These are phyloP conservation scores for Rhadina sibilatrix DNA, from an alignment of 2,113 vertebrate species.

Conservation along the genomic window DNA sequence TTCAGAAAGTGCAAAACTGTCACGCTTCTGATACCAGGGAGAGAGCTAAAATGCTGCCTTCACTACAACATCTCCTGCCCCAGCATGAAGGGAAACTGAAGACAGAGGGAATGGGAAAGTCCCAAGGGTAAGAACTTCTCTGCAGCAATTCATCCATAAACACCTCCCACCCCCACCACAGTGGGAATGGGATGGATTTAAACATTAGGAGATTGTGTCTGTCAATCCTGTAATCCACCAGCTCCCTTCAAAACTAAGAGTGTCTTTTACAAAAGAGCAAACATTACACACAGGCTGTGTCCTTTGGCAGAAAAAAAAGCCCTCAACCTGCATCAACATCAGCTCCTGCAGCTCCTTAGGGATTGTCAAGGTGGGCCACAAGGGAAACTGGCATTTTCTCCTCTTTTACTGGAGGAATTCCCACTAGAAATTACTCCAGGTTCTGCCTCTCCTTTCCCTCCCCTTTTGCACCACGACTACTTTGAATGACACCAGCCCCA, in stretches of 20 bases:
- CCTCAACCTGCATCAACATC: not conserved
- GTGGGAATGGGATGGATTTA: not conserved
- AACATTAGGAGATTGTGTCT: not conserved
- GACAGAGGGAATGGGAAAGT: not conserved
- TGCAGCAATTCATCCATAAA: not conserved
- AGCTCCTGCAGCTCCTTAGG: not conserved
- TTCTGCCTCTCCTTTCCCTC: not conserved
- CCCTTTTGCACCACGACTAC: not conserved
- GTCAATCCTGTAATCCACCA: not conserved
- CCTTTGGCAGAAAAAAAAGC: not conserved
- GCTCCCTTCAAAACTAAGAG: not conserved
- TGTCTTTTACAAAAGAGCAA: not conserved
- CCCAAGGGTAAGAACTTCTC: not conserved
- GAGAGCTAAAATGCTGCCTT: not conserved
- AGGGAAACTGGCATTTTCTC: not conserved
- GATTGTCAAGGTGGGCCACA: not conserved
- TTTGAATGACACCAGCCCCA: not conserved
- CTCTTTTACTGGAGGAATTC: not conserved
- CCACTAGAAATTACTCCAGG: fast-evolving
- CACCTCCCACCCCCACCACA: not conserved
- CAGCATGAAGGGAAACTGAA: not conserved
- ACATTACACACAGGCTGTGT: not conserved
- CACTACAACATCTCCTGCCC: not conserved
- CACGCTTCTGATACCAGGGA: not conserved
- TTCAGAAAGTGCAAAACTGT: not conserved